Evolutionary conservation across 2,888 invertebrate genomes (phyloP), one percentile per base, ranked within the genome.

Genomic region (Orthosia gracilis): DNA sequence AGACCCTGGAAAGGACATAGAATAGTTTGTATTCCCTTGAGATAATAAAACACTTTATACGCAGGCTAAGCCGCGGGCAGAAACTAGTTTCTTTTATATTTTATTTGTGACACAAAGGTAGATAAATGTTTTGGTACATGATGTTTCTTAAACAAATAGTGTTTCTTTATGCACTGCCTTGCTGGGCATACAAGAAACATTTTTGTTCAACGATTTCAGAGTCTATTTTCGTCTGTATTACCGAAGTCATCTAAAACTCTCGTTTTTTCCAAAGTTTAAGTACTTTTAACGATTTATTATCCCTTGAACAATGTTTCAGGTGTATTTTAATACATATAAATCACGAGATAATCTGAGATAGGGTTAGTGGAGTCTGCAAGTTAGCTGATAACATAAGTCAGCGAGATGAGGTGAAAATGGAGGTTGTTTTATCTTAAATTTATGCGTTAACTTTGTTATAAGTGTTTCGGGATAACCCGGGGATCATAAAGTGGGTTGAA

Each of bases 391-490:
- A 72, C 54, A 64, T 72, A 72, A 84, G 21, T 80, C 62, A 64
- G 68, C 21, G 45, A 66, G 61, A 71, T 74, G 70, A 84, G 79
- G 74, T 77, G 83, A 76, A 72, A 65, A 84, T 59, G 52, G 67
- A 26, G 61, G 31, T 50, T 47, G 57, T 64, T 61, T 69, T 79
- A 73, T 76, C 58, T 65, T 31, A 57, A 71, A 77, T 83, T 83
- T 83, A 83, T 83, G 77, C 21, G 23, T 26, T 69, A 84, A 84
- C 73, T 83, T 83, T 54, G 40, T 40, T 55, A 65, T 15, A 55
- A 77, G 54, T 79, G 55, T 62, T 64, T 63, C 23, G 12, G 26
- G 57, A 76, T 81, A 81, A 76, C 70, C 70, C 21, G 50, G n/a
- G 55, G 52, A 75, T 75, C 78, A 45, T 71, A 71, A 76, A 64